Percentiles rank a stretch among this genome's conserved stretches.
Evolutionary conservation across 2,113 vertebrate genomes (phyloP).

Genomic region (Lagenorhynchus albirostris): DNA sequence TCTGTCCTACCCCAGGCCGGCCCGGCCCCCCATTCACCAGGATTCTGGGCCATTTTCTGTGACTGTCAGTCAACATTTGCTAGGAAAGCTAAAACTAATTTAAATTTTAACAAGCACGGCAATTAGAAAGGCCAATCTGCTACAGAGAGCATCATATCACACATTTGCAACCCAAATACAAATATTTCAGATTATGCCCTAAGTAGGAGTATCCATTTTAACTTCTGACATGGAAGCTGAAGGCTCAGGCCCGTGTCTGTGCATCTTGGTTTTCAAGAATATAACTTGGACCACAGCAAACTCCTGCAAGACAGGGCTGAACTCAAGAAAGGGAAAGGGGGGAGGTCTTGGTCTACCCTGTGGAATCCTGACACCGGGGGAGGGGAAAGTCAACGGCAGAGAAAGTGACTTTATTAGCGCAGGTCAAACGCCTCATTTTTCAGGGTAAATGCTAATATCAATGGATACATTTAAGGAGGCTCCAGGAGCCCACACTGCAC

Average conservation of each 20-base stretch:
- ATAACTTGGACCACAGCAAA: not conserved
- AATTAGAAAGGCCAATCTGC: conserved; percentile 67
- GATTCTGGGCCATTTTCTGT: conserved; percentile 31
- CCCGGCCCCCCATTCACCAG: not conserved
- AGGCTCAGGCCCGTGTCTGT: not conserved
- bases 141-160: not conserved
- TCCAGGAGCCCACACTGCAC: conserved; percentile 55
- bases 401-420: not conserved
- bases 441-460: conserved; percentile 46
- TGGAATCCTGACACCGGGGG: not conserved
- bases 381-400: not conserved
- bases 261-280: not conserved
- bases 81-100: conserved; percentile 23
- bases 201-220: not conserved
- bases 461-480: conserved; percentile 37
- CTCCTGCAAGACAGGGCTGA: not conserved
- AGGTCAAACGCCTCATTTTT: conserved; percentile 6
- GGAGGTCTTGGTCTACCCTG: not conserved
- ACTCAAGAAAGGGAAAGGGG: not conserved
- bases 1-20: not conserved
- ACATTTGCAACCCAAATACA: conserved; percentile 64
- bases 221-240: not conserved
- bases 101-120: conserved; percentile 62
- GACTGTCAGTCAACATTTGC: conserved; percentile 37
- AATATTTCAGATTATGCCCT: conserved; percentile 45